Percentiles rank a stretch among this genome's conserved stretches.
Evolutionary conservation across 2,888 invertebrate genomes (phyloP).

Genomic region (Monochamus alternatus): DNA sequence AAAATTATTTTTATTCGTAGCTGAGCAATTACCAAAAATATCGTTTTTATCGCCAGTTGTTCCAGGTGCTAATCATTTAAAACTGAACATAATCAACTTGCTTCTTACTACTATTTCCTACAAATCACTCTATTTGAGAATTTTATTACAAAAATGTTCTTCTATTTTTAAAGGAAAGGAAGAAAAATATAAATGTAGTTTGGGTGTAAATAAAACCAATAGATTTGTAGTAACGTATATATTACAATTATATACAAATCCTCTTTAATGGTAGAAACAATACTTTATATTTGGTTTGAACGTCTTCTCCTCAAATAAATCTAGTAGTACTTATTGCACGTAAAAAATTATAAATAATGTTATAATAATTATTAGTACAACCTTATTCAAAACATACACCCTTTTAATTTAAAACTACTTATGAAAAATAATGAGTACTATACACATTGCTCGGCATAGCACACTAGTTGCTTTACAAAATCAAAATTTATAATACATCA

Average conservation of each 20-base stretch:
- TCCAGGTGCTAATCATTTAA: too few species aligned
- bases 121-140: too few species aligned
- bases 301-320: slow-evolving; percentile 13
- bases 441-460: slow-evolving; percentile 24
- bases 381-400: slow-evolving; percentile 32
- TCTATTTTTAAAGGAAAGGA: background rate
- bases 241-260: slow-evolving; percentile 53
- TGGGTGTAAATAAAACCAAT: slow-evolving; percentile 7
- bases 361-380: slow-evolving; percentile 27
- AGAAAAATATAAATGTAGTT: background rate
- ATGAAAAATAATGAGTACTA: slow-evolving; percentile 30
- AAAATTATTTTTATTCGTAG: too few species aligned
- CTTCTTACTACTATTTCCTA: too few species aligned
- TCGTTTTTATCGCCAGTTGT: too few species aligned
- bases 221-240: slow-evolving; percentile 45
- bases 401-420: slow-evolving; percentile 23
- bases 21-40: too few species aligned
- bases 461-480: background rate
- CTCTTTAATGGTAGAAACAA: slow-evolving; percentile 27
- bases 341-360: slow-evolving; percentile 34
- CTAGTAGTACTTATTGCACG: slow-evolving; percentile 35
- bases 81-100: too few species aligned
- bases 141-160: too few species aligned
- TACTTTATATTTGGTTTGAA: slow-evolving; percentile 31
- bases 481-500: slow-evolving; percentile 39